Evolutionary conservation across 2,888 invertebrate genomes (phyloP).

Genomic region (Hipparchia sbordonii): DNA sequence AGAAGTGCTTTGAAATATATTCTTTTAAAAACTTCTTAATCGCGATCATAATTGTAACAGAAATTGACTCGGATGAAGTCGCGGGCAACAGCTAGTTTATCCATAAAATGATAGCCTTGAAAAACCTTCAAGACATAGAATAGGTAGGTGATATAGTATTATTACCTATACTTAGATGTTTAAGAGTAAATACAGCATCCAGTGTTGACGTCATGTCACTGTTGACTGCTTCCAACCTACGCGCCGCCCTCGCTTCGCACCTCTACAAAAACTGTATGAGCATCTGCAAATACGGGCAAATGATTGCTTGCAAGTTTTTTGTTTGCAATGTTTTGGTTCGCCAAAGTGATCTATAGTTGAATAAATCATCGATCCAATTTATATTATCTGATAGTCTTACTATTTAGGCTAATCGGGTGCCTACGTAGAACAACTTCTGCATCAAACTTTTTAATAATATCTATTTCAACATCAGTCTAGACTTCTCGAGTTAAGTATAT

Average conservation of each 20-base stretch:
- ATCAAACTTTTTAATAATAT: too few relatives aligned
- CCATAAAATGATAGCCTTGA: too few relatives aligned
- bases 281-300: conserved; percentile 31
- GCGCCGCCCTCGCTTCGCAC: conserved; percentile 37
- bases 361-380: conserved; percentile 8
- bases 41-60: too few relatives aligned
- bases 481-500: too few relatives aligned
- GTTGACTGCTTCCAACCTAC: conserved; percentile 43
- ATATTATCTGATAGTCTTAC: background rate
- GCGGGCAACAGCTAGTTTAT: too few relatives aligned
- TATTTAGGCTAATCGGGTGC: too few relatives aligned
- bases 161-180: background rate
- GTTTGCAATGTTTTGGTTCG: conserved; percentile 23
- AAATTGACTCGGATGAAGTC: too few relatives aligned
- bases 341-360: conserved; percentile 9
- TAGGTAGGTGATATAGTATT: background rate
- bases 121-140: background rate
- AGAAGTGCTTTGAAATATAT: too few relatives aligned
- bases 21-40: too few relatives aligned
- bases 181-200: conserved; percentile 23
- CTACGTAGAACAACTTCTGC: too few relatives aligned
- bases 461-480: too few relatives aligned
- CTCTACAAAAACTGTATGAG: conserved; percentile 31
- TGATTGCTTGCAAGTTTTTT: conserved; percentile 24
- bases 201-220: conserved; percentile 52